Conservation (phyloP, 1,140 invertebrate genomes). For the Ips typographus region DNA sequence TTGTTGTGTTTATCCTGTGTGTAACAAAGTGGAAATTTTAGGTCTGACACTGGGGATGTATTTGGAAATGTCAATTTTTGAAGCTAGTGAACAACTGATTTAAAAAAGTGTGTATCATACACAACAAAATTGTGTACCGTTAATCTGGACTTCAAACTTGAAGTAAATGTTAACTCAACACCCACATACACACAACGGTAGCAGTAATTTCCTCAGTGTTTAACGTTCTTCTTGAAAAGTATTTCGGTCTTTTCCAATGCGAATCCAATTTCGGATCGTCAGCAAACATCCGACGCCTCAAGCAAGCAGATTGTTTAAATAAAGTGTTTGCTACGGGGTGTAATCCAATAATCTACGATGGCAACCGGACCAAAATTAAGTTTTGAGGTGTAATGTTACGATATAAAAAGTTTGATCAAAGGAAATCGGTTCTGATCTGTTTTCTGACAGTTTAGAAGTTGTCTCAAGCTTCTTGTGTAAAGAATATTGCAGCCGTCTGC, state of each 20-base stretch:
- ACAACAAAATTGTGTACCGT: too few relatives aligned
- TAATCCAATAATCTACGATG: constrained; percentile 2
- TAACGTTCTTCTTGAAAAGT: neutral
- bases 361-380: neutral
- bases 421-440: neutral
- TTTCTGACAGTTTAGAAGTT: neutral
- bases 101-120: too few relatives aligned
- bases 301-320: constrained; percentile 4
- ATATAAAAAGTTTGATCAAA: neutral
- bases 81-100: too few relatives aligned
- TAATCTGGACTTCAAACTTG: too few relatives aligned
- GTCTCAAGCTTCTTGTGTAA: neutral
- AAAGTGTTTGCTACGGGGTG: constrained; percentile 3
- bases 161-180: too few relatives aligned
- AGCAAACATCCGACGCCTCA: constrained; percentile 4
- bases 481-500: neutral
- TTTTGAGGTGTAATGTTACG: neutral
- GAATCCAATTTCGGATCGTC: constrained; percentile 4
- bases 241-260: constrained; percentile 5
- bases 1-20: too few relatives aligned
- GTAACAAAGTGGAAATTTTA: too few relatives aligned
- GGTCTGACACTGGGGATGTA: too few relatives aligned
- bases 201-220: constrained; percentile 2
- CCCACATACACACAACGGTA: neutral
- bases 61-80: too few relatives aligned